Percentiles rank a stretch among this genome's conserved stretches.
Evolutionary conservation across 2,113 vertebrate genomes (phyloP).

Genomic region (Microcebus ravelobensis): DNA sequence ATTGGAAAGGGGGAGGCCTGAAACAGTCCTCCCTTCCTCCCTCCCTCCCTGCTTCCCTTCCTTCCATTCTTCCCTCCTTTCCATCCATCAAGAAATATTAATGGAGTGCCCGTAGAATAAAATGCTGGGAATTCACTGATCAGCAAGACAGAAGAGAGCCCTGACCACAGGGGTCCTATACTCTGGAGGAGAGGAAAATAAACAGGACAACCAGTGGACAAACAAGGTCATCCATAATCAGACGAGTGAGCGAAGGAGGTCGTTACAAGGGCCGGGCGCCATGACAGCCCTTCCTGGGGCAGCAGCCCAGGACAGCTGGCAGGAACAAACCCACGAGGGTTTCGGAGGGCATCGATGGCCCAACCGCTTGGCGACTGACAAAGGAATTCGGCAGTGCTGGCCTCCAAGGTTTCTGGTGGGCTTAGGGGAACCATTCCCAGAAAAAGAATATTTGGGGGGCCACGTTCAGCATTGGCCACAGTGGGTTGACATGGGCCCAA

Average conservation of each 20-base stretch:
- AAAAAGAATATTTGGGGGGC: not conserved
- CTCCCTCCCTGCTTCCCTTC: not conserved
- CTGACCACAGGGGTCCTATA: not conserved
- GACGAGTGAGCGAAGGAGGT: not conserved
- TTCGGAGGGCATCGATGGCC: not conserved
- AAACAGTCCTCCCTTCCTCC: no score
- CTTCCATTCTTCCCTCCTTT: not conserved
- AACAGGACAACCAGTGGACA: not conserved
- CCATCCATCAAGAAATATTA: not conserved
- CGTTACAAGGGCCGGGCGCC: fast-evolving
- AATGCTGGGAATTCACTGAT: not conserved
- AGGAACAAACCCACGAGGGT: not conserved
- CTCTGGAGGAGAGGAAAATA: not conserved
- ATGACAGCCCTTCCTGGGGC: not conserved
- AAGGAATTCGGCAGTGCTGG: not conserved
- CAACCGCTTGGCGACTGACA: not conserved
- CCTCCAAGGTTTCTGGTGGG: not conserved
- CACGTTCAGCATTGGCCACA: not conserved
- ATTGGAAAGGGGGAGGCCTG: not conserved
- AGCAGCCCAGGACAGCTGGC: fast-evolving
- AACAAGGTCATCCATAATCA: not conserved
- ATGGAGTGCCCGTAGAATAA: not conserved
- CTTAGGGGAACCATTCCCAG: not conserved
- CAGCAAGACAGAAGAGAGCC: not conserved
- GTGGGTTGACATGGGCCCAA: not conserved